Evolutionary conservation across 2,888 invertebrate species (phyloP).

Genomic region (Rotaria sp.): DNA sequence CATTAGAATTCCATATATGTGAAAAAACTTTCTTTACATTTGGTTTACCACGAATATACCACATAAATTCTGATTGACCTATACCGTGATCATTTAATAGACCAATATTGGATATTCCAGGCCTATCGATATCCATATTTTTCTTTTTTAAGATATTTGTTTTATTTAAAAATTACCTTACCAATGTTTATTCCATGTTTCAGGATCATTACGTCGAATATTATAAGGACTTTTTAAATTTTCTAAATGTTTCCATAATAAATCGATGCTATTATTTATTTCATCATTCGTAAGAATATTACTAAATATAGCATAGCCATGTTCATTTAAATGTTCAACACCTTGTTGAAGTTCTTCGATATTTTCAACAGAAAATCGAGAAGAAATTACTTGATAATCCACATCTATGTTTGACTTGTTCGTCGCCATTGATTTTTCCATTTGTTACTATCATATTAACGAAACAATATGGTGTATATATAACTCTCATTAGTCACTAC

Average conservation of each 20-base stretch:
- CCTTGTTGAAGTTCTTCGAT: background rate
- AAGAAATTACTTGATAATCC: background rate
- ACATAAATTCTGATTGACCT: constrained; percentile 24
- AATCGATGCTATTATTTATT: background rate
- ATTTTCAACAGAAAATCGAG: background rate
- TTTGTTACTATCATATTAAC: background rate
- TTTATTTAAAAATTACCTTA: background rate
- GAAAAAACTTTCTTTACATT: constrained; percentile 6
- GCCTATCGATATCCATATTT: background rate
- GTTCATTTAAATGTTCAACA: background rate
- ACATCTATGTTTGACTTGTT: background rate
- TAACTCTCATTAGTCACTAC: background rate
- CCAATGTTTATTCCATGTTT: background rate
- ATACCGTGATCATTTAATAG: background rate
- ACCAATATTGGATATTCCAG: background rate
- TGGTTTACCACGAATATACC: background rate
- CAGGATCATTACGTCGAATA: background rate
- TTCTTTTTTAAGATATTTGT: background rate
- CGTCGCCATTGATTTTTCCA: background rate
- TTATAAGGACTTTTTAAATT: background rate
- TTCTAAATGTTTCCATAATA: constrained; percentile 4
- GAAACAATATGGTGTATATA: background rate
- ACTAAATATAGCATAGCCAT: constrained; percentile 4
- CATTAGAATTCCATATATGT: background rate
- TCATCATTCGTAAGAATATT: background rate